phyloP scores from a whole-genome alignment of 2,797 vertebrate genomes.

The Caiman crocodilus region DNA sequence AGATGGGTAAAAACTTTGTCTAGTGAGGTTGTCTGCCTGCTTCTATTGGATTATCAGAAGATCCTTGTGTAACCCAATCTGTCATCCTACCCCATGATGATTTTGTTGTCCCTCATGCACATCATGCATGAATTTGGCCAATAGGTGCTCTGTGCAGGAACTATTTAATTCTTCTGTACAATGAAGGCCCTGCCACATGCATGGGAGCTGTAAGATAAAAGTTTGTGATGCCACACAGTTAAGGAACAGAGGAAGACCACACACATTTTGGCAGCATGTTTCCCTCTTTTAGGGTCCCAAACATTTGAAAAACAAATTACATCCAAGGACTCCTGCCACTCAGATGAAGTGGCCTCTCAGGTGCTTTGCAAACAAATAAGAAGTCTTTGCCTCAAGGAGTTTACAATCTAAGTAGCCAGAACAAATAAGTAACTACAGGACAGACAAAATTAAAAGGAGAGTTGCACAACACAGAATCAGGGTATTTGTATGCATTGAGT shows the following conservation, averaged over 20 bases:
- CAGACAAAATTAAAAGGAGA: rapidly evolving
- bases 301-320: constrained; percentile 4
- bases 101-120: constrained; percentile 67
- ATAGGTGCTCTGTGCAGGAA: constrained; percentile 67
- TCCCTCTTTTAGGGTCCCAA: constrained; percentile 12
- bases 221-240: constrained; percentile 32
- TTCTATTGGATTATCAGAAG: constrained; percentile 63
- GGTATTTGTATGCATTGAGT: not conserved
- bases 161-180: constrained; percentile 40
- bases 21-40: constrained; percentile 29
- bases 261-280: not conserved
- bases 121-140: constrained; percentile 41
- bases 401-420: not conserved
- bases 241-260: not conserved
- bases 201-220: constrained; percentile 33
- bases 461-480: not conserved
- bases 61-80: constrained; percentile 58
- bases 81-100: constrained; percentile 36
- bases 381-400: not conserved
- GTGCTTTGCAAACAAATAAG: not conserved
- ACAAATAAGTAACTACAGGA: not conserved
- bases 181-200: constrained; percentile 36
- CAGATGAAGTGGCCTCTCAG: constrained; percentile 33
- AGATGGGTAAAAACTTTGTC: constrained; percentile 56
- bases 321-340: not conserved